A percentile compares a stretch with the other conserved stretches of the same genome.
These are phyloP conservation scores for Anoncus sp. DNA, from an alignment of 2,888 invertebrate genomes.

Conservation along the genomic window DNA sequence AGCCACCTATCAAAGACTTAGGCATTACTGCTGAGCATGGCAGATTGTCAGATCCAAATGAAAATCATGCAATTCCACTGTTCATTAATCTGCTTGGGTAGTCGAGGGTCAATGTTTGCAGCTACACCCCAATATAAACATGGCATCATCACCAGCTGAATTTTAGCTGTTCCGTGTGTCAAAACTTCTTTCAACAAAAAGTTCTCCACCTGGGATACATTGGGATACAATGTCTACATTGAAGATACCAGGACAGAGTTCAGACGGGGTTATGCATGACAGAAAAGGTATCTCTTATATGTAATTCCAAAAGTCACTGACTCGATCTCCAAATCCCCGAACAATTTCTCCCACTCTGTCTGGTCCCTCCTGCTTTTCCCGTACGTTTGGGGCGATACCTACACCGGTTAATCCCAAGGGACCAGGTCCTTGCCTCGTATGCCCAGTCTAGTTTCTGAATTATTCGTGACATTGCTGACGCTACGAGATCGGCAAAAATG, in stretches of 20 bases:
- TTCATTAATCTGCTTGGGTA: too few relatives aligned
- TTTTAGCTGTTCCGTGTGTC: not conserved
- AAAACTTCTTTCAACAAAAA: not conserved
- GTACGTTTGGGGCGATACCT: conserved; percentile 2
- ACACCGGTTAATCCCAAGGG: not conserved
- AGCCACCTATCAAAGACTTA: too few relatives aligned
- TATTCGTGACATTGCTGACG: conserved; percentile 29
- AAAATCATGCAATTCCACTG: too few relatives aligned
- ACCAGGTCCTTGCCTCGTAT: not conserved
- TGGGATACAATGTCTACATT: too few relatives aligned
- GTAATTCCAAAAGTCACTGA: conserved; percentile 1
- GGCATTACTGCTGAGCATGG: too few relatives aligned
- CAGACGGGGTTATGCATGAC: not conserved
- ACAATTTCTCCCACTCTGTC: conserved; percentile 1
- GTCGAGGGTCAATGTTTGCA: too few relatives aligned
- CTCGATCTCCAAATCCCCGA: not conserved
- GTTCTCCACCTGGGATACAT: not conserved
- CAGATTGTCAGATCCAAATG: too few relatives aligned
- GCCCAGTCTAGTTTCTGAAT: conserved; percentile 22
- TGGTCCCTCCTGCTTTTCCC: not conserved
- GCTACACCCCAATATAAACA: too few relatives aligned
- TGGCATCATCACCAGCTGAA: not conserved
- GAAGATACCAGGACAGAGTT: not conserved
- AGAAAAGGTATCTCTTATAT: not conserved
- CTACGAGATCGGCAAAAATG: conserved; percentile 31